These are phyloP conservation scores for Capromys pilorides DNA, from an alignment of 2,797 vertebrate genomes.

Conservation along the genomic window DNA sequence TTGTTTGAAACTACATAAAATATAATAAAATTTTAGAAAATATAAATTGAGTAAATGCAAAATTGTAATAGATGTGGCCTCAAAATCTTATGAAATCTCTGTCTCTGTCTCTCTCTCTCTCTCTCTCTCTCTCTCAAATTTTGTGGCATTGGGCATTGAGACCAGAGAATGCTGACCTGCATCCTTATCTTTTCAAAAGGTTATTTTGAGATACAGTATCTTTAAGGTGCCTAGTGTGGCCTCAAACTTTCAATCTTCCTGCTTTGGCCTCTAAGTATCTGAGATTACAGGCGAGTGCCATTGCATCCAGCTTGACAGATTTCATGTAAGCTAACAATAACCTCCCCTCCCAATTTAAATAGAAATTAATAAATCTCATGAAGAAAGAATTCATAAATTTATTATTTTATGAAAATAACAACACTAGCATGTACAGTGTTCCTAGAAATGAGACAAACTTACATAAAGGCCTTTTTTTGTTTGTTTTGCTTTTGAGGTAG, in stretches of 20 bases:
- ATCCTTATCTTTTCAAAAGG: background rate
- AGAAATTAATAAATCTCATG: background rate
- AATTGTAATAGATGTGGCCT: background rate
- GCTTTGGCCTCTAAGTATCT: background rate
- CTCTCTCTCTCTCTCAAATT: no score
- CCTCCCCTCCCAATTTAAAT: background rate
- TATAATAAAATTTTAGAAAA: constrained; percentile 13
- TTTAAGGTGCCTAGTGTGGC: background rate
- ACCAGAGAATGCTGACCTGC: background rate
- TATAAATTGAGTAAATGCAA: constrained; percentile 4
- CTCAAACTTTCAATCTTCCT: background rate
- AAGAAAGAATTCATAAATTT: background rate
- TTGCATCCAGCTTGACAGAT: background rate
- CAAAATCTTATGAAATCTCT: background rate
- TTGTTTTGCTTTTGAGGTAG: background rate
- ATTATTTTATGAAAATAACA: constrained; percentile 29
- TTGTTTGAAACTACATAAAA: background rate
- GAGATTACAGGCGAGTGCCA: background rate
- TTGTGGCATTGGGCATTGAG: no score
- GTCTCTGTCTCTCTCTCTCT: background rate
- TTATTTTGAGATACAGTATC: background rate
- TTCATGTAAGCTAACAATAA: background rate
- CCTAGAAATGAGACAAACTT: background rate
- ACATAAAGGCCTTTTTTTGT: background rate
- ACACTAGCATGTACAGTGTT: background rate